phyloP scores from a whole-genome alignment of 2,113 vertebrate species.

The Gasterosteus aculeatus region DNA sequence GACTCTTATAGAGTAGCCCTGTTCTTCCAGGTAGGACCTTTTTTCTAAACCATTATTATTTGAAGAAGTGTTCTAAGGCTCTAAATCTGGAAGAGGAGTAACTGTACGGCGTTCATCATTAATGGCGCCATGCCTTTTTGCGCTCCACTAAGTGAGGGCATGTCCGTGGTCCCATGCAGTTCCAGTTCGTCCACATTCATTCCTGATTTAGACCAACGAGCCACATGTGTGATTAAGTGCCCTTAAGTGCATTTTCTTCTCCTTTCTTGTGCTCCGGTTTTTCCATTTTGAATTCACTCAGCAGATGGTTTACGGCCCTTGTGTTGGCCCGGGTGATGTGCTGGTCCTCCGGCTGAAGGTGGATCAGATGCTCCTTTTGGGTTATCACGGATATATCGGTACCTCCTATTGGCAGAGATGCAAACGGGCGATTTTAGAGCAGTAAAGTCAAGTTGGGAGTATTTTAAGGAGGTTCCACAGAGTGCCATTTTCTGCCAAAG shows the following conservation, averaged over 20 bases:
- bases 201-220: slow-evolving; percentile 49
- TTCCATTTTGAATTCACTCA: slow-evolving; percentile 52
- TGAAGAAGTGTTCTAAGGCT: slow-evolving; percentile 40
- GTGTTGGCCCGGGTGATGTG: slow-evolving; percentile 35
- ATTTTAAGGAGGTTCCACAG: neutral
- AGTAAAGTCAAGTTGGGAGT: neutral
- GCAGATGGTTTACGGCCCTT: slow-evolving; percentile 24
- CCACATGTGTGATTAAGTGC: slow-evolving; percentile 56
- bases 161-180: slow-evolving; percentile 4
- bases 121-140: slow-evolving; percentile 23
- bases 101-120: slow-evolving; percentile 38
- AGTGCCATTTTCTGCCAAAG: neutral
- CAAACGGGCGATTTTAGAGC: neutral
- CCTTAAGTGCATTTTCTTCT: slow-evolving; percentile 58
- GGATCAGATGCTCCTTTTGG: neutral
- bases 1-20: slow-evolving; percentile 32
- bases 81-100: slow-evolving; percentile 40
- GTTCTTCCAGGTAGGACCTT: slow-evolving; percentile 40
- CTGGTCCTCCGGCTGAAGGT: slow-evolving; percentile 28
- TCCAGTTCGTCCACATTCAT: slow-evolving; percentile 36
- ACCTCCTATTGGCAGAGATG: neutral
- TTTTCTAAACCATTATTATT: slow-evolving; percentile 50
- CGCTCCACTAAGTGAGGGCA: slow-evolving; percentile 17
- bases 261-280: slow-evolving; percentile 23
- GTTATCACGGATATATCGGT: neutral